These are phyloP conservation scores for Pristionchus mayeri DNA, from an alignment of 2,888 invertebrate genomes.

Conservation along the genomic window DNA sequence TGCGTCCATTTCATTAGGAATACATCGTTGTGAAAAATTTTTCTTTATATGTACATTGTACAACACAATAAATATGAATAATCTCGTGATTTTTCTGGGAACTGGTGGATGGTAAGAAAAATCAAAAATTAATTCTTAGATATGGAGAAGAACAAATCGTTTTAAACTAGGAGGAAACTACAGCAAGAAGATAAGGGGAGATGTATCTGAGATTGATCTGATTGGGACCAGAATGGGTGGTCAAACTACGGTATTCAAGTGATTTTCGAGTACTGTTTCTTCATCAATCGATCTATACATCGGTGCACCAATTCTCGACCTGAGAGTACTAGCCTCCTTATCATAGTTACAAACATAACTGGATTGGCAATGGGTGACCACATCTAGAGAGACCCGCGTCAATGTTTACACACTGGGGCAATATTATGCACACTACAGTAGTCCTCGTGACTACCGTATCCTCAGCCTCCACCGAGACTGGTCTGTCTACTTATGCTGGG, in stretches of 20 bases:
- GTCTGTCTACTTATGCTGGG: conserved; percentile 44
- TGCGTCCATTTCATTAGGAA: too few species aligned
- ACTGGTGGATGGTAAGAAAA: background rate
- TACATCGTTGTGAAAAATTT: too few species aligned
- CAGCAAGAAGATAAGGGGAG: background rate
- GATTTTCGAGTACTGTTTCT: background rate
- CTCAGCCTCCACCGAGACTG: conserved; percentile 35
- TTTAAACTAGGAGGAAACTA: background rate
- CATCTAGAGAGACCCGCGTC: conserved; percentile 10
- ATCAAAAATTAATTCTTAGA: conserved; percentile 19
- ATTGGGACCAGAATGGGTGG: background rate
- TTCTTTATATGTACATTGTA: conserved; percentile 42
- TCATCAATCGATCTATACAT: background rate
- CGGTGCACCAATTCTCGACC: conserved; percentile 12
- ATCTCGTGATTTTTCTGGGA: conserved; percentile 16
- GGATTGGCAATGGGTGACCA: conserved; percentile 19
- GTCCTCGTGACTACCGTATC: background rate
- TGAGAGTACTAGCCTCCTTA: too few species aligned
- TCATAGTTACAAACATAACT: background rate
- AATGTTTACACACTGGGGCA: too few species aligned
- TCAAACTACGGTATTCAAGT: conserved; percentile 3
- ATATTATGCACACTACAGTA: conserved; percentile 32
- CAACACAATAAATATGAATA: conserved; percentile 39
- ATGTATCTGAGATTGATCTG: conserved; percentile 38
- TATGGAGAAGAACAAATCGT: background rate